Conservation (phyloP, 2,888 invertebrate species). For the Eucriotettix oculatus region DNA sequence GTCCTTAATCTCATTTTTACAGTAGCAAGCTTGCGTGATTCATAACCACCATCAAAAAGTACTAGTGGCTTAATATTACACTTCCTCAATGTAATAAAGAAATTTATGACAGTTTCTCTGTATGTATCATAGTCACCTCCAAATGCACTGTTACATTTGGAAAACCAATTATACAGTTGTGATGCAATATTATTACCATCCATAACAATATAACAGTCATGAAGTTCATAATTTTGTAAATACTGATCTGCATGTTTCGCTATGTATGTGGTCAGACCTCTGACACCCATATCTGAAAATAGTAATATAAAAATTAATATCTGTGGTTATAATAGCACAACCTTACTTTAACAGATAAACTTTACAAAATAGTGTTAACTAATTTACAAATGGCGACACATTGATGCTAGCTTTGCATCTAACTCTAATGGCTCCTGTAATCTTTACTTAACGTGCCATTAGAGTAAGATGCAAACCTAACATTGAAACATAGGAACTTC, state of each 20-base stretch:
- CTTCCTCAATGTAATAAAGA: slow-evolving; percentile 48
- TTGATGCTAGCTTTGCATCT: no score
- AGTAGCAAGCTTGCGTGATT: slow-evolving; percentile 52
- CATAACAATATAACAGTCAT: slow-evolving; percentile 52
- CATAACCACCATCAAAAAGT: slow-evolving; percentile 65
- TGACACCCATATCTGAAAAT: slow-evolving; percentile 52
- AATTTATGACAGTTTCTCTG: slow-evolving; percentile 33
- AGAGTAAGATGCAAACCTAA: no score
- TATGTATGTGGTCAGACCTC: slow-evolving; percentile 69
- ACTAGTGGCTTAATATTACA: slow-evolving; percentile 59
- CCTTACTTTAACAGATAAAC: no score
- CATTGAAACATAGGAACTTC: no score
- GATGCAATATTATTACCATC: slow-evolving; percentile 66
- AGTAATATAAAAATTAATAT: not conserved
- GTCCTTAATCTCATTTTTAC: slow-evolving; percentile 38
- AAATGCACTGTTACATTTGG: slow-evolving; percentile 50
- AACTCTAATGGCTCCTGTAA: no score
- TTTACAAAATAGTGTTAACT: no score
- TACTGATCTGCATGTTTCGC: slow-evolving; percentile 44
- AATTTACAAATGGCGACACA: no score
- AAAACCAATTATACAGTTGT: slow-evolving; percentile 42
- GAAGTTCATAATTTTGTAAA: slow-evolving; percentile 43
- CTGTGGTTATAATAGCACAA: no score
- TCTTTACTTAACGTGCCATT: no score
- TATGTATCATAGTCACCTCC: slow-evolving; percentile 76